These are phyloP conservation scores for Pseudachorutes palmiensis DNA, from an alignment of 1,140 invertebrate species.

Conservation along the genomic window DNA sequence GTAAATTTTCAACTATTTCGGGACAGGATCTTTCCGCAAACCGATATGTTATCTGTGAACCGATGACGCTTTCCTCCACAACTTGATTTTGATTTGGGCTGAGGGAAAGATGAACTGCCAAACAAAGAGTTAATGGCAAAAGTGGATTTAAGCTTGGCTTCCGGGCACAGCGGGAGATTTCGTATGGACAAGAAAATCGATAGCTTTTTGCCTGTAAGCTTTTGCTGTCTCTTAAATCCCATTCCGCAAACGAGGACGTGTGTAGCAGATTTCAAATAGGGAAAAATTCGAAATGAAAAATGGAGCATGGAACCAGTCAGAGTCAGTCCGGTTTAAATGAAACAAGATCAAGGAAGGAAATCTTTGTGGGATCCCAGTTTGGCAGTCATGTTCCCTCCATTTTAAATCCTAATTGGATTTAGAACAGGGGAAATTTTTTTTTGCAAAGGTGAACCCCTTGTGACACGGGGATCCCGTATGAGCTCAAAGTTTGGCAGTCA, in stretches of 20 bases:
- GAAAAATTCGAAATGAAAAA: conserved; percentile 4
- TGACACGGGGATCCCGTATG: too few relatives aligned
- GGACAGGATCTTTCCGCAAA: too few relatives aligned
- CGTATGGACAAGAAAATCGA: conserved; percentile 13
- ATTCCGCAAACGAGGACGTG: conserved; percentile 18
- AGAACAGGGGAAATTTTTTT: too few relatives aligned
- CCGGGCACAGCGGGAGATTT: conserved; percentile 38
- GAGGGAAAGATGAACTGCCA: conserved; percentile 25
- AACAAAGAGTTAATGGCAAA: conserved; percentile 39
- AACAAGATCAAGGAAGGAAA: not conserved
- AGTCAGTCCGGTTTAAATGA: not conserved
- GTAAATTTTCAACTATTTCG: too few relatives aligned
- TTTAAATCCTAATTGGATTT: conserved; percentile 4
- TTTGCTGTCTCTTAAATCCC: conserved; percentile 25
- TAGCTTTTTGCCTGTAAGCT: conserved; percentile 11
- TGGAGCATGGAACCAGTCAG: not conserved
- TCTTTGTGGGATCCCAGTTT: not conserved
- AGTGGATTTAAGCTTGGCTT: conserved; percentile 39
- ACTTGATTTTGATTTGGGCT: too few relatives aligned
- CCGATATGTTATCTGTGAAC: too few relatives aligned
- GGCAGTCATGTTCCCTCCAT: too few relatives aligned
- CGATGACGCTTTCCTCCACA: too few relatives aligned
- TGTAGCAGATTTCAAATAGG: not conserved
- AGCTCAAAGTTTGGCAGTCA: not conserved
- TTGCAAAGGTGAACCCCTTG: too few relatives aligned